These are phyloP conservation scores for Diorhabda elongata DNA, from an alignment of 1,140 invertebrate species.

Conservation along the genomic window DNA sequence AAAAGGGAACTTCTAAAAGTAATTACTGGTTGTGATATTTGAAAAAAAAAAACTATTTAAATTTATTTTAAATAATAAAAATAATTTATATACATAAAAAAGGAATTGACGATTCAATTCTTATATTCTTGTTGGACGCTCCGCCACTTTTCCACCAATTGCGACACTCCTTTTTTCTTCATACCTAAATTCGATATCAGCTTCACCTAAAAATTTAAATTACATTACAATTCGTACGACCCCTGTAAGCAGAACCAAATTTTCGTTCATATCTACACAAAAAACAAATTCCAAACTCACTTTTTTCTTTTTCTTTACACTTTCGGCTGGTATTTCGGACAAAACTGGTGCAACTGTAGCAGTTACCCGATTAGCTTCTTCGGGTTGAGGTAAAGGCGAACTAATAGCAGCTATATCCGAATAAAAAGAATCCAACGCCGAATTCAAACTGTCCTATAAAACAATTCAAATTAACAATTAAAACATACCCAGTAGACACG, in stretches of 20 bases:
- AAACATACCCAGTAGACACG: no score
- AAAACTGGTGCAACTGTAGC: slow-evolving; percentile 5
- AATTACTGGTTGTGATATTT: no score
- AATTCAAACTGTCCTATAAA: slow-evolving; percentile 43
- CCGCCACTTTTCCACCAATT: slow-evolving; percentile 70
- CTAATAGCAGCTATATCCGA: slow-evolving; percentile 54
- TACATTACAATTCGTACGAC: no score
- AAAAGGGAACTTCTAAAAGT: no score
- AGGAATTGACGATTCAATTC: slow-evolving; percentile 12
- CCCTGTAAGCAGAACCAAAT: no score
- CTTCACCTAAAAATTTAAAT: slow-evolving; percentile 50
- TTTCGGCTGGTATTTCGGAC: slow-evolving; percentile 21
- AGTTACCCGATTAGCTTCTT: slow-evolving; percentile 29
- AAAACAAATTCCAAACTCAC: slow-evolving; percentile 9
- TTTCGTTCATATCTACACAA: no score
- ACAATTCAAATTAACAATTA: slow-evolving; percentile 20
- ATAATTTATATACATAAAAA: background rate
- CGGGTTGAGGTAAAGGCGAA: slow-evolving; percentile 28
- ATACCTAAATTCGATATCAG: slow-evolving; percentile 56
- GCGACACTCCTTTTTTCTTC: slow-evolving; percentile 69
- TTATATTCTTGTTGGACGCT: slow-evolving; percentile 60
- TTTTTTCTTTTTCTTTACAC: slow-evolving; percentile 54
- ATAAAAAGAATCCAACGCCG: slow-evolving; percentile 58
- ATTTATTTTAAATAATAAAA: background rate
- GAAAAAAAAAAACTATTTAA: no score